A percentile compares a stretch with the other conserved stretches of the same genome.
These are phyloP conservation scores for Anolis sagrei DNA, from an alignment of 2,113 vertebrate species.

Conservation along the genomic window DNA sequence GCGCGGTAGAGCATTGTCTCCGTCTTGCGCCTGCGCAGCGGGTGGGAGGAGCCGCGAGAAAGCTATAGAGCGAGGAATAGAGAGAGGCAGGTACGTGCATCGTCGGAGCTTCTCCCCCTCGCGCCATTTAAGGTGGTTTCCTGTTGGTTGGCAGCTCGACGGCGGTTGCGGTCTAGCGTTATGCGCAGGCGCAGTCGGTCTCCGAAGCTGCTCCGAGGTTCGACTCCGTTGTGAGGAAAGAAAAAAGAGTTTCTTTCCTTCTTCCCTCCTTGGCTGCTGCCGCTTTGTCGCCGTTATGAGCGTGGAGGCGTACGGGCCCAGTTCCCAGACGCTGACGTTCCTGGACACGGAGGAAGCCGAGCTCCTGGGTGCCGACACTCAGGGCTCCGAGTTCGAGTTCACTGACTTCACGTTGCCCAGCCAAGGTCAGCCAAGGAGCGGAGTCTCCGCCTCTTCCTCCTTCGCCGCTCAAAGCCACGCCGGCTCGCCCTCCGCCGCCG, in stretches of 20 bases:
- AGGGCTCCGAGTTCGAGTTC: slow-evolving; percentile 96
- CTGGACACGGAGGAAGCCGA: slow-evolving; percentile 96
- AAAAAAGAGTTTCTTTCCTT: too few species aligned
- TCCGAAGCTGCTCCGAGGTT: too few species aligned
- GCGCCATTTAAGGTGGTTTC: too few species aligned
- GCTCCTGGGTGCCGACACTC: slow-evolving; percentile 93
- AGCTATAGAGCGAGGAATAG: too few species aligned
- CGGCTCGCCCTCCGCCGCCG: not conserved
- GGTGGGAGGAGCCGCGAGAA: too few species aligned
- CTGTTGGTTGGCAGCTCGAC: too few species aligned
- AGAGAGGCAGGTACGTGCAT: too few species aligned
- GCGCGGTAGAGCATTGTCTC: too few species aligned
- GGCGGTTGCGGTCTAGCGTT: not conserved
- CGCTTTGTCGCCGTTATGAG: slow-evolving; percentile 80
- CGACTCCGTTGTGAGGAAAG: too few species aligned
- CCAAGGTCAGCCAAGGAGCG: slow-evolving; percentile 85
- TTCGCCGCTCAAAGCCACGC: slow-evolving; percentile 76
- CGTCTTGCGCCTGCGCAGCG: too few species aligned
- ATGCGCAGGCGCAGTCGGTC: slow-evolving; percentile 25
- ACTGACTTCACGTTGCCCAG: slow-evolving; percentile 96
- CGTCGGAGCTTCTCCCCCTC: too few species aligned
- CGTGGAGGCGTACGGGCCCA: slow-evolving; percentile 97
- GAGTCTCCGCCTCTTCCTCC: slow-evolving; percentile 66
- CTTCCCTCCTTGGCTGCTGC: not conserved
- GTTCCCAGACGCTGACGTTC: slow-evolving; percentile 97